Conservation (phyloP, 2,797 vertebrate species). For the Prunella strophiata region DNA sequence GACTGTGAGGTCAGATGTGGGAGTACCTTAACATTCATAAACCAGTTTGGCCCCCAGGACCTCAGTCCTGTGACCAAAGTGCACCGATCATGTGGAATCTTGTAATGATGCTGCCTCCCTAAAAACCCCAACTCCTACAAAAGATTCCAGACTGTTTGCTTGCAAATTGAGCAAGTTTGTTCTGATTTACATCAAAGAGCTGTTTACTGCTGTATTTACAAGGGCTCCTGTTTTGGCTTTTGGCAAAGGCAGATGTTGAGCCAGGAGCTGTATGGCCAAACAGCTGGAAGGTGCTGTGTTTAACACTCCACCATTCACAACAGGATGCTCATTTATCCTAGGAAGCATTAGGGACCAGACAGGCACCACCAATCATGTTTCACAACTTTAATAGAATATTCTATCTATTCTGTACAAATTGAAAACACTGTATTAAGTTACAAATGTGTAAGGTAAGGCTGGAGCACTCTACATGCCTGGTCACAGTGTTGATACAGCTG, state of each 20-base stretch:
- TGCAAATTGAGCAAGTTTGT: background rate
- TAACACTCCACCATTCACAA: background rate
- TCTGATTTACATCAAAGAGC: background rate
- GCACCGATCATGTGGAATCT: fast-evolving
- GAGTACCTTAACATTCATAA: background rate
- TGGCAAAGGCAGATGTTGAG: background rate
- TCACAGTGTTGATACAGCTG: conserved; percentile 71
- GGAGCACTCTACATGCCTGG: conserved; percentile 83
- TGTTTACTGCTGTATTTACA: background rate
- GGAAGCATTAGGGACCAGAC: conserved; percentile 42
- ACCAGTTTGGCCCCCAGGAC: background rate
- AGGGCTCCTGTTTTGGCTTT: background rate
- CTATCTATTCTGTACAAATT: conserved; percentile 98
- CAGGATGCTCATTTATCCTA: background rate
- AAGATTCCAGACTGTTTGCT: background rate
- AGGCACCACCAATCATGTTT: conserved; percentile 73
- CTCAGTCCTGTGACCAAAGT: background rate
- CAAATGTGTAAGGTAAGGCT: conserved; percentile 93
- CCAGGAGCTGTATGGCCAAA: background rate
- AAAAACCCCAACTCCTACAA: background rate
- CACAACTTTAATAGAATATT: conserved; percentile 99
- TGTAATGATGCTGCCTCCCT: background rate
- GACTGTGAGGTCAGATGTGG: background rate
- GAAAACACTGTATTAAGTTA: conserved; percentile 92
- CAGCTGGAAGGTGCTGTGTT: background rate